Evolutionary conservation across 2,113 vertebrate species (phyloP), one percentile per base, ranked within the genome.

Genomic region (Bothrops jararaca): DNA sequence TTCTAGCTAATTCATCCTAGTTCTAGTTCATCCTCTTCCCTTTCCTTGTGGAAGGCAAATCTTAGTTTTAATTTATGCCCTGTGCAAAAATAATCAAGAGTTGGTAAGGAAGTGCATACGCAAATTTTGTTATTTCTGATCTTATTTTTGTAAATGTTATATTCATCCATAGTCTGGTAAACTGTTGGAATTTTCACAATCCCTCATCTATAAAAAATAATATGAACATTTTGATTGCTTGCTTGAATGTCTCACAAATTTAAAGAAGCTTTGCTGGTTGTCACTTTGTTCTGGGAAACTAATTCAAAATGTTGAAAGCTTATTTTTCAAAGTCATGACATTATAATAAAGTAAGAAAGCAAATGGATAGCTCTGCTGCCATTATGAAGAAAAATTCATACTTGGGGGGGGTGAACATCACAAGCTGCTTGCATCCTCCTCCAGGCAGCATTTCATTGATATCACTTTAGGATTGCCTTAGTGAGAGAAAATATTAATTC

Each of bases 31-130:
- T 90, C 9, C 69, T 85, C 90, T 91, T 93, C 23, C 0, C 48
- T 94, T 93, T 22, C 0, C 48, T 94, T 26, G 39, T n/a, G 0
- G 1, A 93, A 88, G 29, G 87, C 42, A 12, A 92, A 90, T 50
- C 89, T 86, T 92, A 26, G 86, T 91, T 86, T 93, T 54, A 50
- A 39, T 58, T 1, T 57, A 54, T 5, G 0, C 85, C 0, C 0
- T 18, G 1, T 86, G 34, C 45, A 10, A 52, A 48, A 11, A 50
- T 1, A 0, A 26, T 89, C 5, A 3, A 0, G 0, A 18, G 11
- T 15, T n/a, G 57, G 13, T 90, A 42, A 13, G 54, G 39, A 2
- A 0, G 5, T 29, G 0, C 0, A 1, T 52, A 39, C 74, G 42
- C 34, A 15, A 58, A 0, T 8, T 12, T 23, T 0, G 0, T 3